Evolutionary conservation across 2,888 invertebrate species (phyloP), one percentile per base, ranked within the genome.

Genomic region (Panzeria rudis): DNA sequence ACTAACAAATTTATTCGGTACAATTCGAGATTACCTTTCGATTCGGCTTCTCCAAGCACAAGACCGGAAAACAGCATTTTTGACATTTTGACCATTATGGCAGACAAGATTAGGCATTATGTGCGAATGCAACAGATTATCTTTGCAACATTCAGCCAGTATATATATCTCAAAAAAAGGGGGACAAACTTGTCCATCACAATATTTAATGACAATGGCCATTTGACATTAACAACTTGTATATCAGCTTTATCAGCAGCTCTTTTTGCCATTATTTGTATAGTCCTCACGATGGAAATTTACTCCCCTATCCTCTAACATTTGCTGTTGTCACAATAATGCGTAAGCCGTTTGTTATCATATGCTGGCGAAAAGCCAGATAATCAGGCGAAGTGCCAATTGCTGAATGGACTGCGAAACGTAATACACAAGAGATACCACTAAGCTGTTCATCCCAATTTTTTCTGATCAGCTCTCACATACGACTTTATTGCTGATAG

Each of bases 301-400:
- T 13, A 69, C 35, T 8, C 13, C n/a, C 0, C 69, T 29, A 41
- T 78, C 78, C 0, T 78, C 78, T 1, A 78, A n/a, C 50, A 78
- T 41, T 23, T 61, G 35, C 3, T 35, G 8, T 11, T 59, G 29
- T 5, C 32, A 17, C 17, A 59, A n/a, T 8, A 78, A 35, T 1
- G 41, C 3, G 3, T 66, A 72, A 59, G 2, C 56, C 79, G 38
- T 80, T 72, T 0, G 64, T 47, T 17, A 66, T 9, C 64, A 64
- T 64, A 6, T 47, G 29, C n/a, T 47, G 44, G 1, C 64, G 47
- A 66, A 66, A 47, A 8, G 47, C 47, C 7, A 66, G n/a, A 9
- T 66, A 47, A 13, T 66, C 29, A 5, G 79, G 80, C 11, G 83
- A 80, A 17, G 77, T 61, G 81, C 64, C n/a, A 7, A 83, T 64